Conservation (phyloP, 1,140 invertebrate genomes). For the Ceratosolen solmsi region DNA sequence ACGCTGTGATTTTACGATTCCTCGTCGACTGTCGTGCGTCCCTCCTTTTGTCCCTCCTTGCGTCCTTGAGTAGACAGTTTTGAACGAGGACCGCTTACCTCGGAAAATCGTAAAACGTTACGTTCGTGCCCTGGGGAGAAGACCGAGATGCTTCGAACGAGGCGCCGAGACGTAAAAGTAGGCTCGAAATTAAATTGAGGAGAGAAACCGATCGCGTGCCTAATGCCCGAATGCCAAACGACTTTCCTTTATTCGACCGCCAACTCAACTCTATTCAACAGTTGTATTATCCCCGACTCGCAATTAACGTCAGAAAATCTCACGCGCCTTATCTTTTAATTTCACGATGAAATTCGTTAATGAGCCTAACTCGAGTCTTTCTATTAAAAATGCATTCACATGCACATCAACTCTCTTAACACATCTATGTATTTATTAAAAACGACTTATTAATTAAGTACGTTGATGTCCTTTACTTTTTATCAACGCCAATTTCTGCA, state of each 20-base stretch:
- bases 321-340: too few species aligned
- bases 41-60: background rate
- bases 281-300: background rate
- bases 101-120: slow-evolving; percentile 6
- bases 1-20: background rate
- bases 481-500: too few species aligned
- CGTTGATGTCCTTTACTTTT: too few species aligned
- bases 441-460: too few species aligned
- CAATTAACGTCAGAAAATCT: background rate
- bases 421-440: too few species aligned
- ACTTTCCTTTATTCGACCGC: background rate
- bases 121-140: background rate
- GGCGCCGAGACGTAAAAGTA: background rate
- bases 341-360: too few species aligned
- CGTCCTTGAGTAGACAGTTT: background rate
- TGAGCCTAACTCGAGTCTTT: too few species aligned
- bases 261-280: background rate
- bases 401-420: too few species aligned
- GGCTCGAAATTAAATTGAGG: background rate
- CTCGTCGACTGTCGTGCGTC: background rate
- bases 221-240: background rate
- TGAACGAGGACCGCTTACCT: slow-evolving; percentile 8
- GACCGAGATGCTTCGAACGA: background rate
- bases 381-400: too few species aligned
- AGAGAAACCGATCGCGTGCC: background rate